Evolutionary conservation across 2,113 vertebrate species (phyloP), one percentile per base, ranked within the genome.

Genomic region (Sapayoa aenigma): DNA sequence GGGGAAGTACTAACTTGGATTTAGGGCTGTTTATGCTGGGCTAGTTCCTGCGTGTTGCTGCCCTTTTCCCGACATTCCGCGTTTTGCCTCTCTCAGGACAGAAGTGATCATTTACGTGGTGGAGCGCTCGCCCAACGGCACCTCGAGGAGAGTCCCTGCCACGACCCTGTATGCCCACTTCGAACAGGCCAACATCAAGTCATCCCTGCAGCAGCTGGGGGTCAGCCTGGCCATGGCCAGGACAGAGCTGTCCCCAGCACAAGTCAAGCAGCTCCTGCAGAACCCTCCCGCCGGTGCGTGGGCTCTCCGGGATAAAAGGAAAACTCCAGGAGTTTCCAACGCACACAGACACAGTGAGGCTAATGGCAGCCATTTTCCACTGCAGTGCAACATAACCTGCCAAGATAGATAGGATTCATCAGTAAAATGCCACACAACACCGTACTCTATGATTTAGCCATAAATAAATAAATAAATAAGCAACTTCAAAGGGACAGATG

Each of bases 91-190:
- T 11, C 89, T 49, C 92, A 99, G 99, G 98, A 99, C 99, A 14
- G 99, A 99, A 96, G 99, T 99, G 68, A 98, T 99, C 35, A 98
- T 99, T 90, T 99, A 99, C 3, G 95, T 99, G 58, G 98, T 99
- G 75, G 99, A 99, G 69, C 99, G 99, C 59, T 99, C 99, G 0
- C 99, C 98, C 42, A 99, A 99, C 6, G 99, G 99, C 91, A 99
- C 98, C 23, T 99, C 99, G 0, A 98, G 99, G 97, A 98, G 99
- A 77, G 99, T 99, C 69, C 98, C 98, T 0, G 98, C 99, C 7
- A 98, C 98, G 3, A 98, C 98, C 1, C 97, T 99, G 3, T 98
- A 98, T 16, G 83, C 95, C 52, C 98, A 97, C 87, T 98, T 99
- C 85, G 99, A 99, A 87, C 99, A 99, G 96, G 89, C 95, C 69